Conservation (phyloP, 23 tunicate genomes). For the Halocynthia roretzi region DNA sequence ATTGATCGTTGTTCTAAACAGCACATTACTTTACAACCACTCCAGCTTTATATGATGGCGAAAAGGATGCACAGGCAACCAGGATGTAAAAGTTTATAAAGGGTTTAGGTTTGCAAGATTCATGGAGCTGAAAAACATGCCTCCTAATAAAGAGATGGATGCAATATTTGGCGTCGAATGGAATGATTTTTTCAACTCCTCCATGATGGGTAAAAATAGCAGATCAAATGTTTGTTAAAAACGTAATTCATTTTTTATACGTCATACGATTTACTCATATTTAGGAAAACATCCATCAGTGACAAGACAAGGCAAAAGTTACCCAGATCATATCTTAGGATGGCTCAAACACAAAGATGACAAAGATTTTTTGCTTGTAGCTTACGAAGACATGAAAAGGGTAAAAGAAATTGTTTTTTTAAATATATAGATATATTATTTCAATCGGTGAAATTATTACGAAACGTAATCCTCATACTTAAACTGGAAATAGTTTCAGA, state of each 20-base stretch:
- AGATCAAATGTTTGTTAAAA: neutral
- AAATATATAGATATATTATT: too few species aligned
- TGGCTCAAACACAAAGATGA: conserved; percentile 9
- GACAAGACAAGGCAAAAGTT: neutral
- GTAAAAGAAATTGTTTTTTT: neutral
- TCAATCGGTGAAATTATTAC: too few species aligned
- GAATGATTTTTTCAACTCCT: neutral
- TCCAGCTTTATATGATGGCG: too few species aligned
- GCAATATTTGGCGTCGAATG: neutral
- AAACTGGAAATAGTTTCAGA: too few species aligned
- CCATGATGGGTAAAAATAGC: neutral
- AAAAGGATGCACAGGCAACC: too few species aligned
- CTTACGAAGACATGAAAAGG: conserved; percentile 1
- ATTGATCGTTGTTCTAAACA: too few species aligned
- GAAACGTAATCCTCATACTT: too few species aligned
- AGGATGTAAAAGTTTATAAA: too few species aligned
- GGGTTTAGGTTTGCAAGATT: too few species aligned
- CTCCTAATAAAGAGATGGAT: neutral
- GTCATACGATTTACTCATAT: neutral
- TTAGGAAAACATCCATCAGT: neutral
- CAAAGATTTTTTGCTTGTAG: neutral
- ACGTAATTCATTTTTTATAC: too few species aligned
- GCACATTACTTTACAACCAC: too few species aligned
- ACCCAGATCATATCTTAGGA: conserved; percentile 11
- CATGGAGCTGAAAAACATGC: neutral